A percentile compares a stretch with the other conserved stretches of the same genome.
These are phyloP conservation scores for Cactoblastis cactorum DNA, from an alignment of 2,888 invertebrate species.

Conservation along the genomic window DNA sequence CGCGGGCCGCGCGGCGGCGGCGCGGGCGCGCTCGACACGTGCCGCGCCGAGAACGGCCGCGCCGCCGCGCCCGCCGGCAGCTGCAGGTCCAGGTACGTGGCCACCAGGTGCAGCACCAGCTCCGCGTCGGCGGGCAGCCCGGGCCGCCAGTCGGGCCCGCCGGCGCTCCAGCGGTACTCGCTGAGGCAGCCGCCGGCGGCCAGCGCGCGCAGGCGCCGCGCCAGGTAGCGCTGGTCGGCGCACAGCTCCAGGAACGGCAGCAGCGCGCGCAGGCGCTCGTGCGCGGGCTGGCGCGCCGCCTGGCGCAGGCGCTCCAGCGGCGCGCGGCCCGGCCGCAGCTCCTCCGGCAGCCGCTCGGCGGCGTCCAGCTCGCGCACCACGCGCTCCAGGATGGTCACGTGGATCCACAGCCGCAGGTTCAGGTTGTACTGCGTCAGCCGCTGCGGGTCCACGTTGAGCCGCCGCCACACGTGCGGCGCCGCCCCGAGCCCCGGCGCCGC, in stretches of 20 bases:
- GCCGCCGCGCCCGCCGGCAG: slow-evolving; percentile 68
- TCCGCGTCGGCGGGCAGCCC: slow-evolving; percentile 92
- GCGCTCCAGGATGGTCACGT: slow-evolving; percentile 88
- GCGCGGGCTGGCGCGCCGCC: slow-evolving; percentile 79
- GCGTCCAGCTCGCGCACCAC: slow-evolving; percentile 86
- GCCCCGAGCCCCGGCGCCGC: slow-evolving; percentile 38
- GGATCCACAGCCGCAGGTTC: slow-evolving; percentile 91
- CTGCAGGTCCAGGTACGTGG: slow-evolving; percentile 92
- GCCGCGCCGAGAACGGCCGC: slow-evolving; percentile 36
- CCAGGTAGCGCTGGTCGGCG: slow-evolving; percentile 91
- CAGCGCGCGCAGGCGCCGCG: slow-evolving; percentile 84
- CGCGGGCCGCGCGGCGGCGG: slow-evolving; percentile 80
- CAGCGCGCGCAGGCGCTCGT: slow-evolving; percentile 80
- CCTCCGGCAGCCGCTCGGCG: slow-evolving; percentile 82
- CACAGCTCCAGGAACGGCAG: slow-evolving; percentile 90
- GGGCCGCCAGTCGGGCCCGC: slow-evolving; percentile 90
- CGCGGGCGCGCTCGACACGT: slow-evolving; percentile 21
- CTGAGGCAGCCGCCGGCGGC: slow-evolving; percentile 91
- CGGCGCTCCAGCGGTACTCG: slow-evolving; percentile 93
- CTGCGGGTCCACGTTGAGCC: slow-evolving; percentile 82
- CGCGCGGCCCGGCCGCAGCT: slow-evolving; percentile 57
- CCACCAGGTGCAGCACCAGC: slow-evolving; percentile 91
- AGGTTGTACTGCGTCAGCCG: slow-evolving; percentile 88
- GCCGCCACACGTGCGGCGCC: slow-evolving; percentile 78
- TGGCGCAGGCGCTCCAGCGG: slow-evolving; percentile 74